Conservation (phyloP, 2,888 invertebrate genomes). For the Bugula neritina region DNA sequence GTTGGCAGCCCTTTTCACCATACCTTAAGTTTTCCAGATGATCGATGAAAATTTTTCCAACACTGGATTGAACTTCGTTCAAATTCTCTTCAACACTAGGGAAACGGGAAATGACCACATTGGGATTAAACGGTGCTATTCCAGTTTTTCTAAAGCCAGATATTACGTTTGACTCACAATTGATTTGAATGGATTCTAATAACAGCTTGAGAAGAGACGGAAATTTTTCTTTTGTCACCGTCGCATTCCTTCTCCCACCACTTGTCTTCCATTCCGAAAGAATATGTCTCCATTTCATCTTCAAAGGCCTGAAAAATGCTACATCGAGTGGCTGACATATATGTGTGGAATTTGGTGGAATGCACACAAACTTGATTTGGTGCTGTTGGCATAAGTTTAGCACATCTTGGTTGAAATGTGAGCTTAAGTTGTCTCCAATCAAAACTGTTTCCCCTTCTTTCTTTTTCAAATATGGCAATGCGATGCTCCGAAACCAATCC, state of each 20-base stretch:
- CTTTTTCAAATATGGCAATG: slow-evolving; percentile 36
- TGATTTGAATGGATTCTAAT: neutral
- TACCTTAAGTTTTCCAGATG: neutral
- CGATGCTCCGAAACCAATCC: too few relatives aligned
- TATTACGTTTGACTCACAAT: neutral
- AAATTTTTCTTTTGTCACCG: too few relatives aligned
- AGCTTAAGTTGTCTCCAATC: slow-evolving; percentile 50
- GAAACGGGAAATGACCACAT: too few relatives aligned
- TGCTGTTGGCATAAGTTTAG: slow-evolving; percentile 42
- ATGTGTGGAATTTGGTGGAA: slow-evolving; percentile 34
- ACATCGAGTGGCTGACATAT: neutral
- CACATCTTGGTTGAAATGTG: slow-evolving; percentile 34
- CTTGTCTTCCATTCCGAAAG: neutral
- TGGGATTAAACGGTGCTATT: too few relatives aligned
- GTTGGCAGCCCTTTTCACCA: neutral
- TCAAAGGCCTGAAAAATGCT: too few relatives aligned
- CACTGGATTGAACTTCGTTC: neutral
- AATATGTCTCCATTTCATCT: neutral
- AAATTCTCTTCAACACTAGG: neutral
- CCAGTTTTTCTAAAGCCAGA: neutral
- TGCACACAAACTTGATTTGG: slow-evolving; percentile 42
- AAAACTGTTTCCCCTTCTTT: slow-evolving; percentile 42
- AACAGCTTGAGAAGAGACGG: too few relatives aligned
- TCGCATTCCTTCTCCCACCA: neutral
- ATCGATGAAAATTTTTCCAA: neutral